Evolutionary conservation across 2,888 invertebrate genomes (phyloP).

Genomic region (Apamea anceps): DNA sequence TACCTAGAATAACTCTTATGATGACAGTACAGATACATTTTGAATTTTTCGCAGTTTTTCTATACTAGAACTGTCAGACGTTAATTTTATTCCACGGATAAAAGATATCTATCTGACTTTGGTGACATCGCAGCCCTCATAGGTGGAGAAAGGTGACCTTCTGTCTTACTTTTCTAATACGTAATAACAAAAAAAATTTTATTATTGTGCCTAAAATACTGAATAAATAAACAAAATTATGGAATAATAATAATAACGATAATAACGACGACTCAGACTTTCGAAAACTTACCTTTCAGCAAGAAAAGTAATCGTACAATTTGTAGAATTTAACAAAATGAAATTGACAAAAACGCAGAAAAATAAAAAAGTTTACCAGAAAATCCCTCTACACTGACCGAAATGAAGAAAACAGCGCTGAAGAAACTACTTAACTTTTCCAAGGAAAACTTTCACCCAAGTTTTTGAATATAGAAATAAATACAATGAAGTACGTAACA

Average conservation of each 20-base stretch:
- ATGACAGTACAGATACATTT: no score
- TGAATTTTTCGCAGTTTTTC: no score
- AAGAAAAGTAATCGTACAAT: background rate
- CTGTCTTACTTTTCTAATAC: background rate
- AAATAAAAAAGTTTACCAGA: background rate
- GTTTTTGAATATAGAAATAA: background rate
- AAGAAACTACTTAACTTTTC: constrained; percentile 11
- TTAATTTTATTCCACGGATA: no score
- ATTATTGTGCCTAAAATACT: background rate
- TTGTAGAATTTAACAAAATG: no score
- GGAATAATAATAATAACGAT: background rate
- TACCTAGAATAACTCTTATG: background rate
- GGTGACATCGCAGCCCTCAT: background rate
- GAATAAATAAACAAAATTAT: background rate
- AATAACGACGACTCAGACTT: constrained; percentile 12
- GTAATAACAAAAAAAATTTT: background rate
- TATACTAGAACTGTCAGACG: no score
- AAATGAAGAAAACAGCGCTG: background rate
- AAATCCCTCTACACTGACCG: constrained; percentile 8
- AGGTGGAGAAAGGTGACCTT: background rate
- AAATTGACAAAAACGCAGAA: background rate
- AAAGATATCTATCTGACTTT: background rate
- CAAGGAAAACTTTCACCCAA: constrained; percentile 14
- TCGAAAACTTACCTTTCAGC: constrained; percentile 12
- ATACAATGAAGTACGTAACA: constrained; percentile 4